Percentiles rank a stretch among this genome's conserved stretches.
Evolutionary conservation across 2,888 invertebrate genomes (phyloP).

Genomic region (Cephus sareptanus): DNA sequence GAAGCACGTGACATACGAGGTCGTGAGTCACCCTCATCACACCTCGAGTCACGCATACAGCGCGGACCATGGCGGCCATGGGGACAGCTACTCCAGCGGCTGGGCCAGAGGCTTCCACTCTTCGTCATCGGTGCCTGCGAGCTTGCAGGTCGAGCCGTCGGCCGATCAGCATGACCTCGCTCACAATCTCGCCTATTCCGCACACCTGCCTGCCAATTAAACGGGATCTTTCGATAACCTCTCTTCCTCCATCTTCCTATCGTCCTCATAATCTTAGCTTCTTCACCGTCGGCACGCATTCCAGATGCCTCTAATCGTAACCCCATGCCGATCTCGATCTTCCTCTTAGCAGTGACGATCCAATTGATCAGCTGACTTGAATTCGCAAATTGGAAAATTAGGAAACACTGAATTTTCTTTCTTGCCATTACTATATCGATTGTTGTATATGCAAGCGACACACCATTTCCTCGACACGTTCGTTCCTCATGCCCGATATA

Average conservation of each 20-base stretch:
- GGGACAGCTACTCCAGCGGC: slow-evolving; percentile 71
- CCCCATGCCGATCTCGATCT: too few species aligned
- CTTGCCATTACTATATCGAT: too few species aligned
- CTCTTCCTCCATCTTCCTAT: not conserved
- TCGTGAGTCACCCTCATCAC: slow-evolving; percentile 79
- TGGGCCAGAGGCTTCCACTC: slow-evolving; percentile 72
- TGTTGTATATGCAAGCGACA: too few species aligned
- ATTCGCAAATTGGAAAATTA: too few species aligned
- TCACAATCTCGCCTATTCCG: slow-evolving; percentile 74
- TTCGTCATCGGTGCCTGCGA: slow-evolving; percentile 59
- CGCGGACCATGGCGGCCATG: slow-evolving; percentile 60
- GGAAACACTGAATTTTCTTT: too few species aligned
- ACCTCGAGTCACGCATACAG: slow-evolving; percentile 67
- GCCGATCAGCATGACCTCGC: slow-evolving; percentile 57
- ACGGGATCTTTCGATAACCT: too few species aligned
- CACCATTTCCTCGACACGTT: too few species aligned
- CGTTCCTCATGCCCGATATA: too few species aligned
- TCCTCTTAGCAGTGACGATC: too few species aligned
- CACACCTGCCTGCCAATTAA: slow-evolving; percentile 60
- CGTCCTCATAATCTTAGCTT: not conserved
- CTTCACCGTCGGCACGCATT: not conserved
- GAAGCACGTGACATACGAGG: slow-evolving; percentile 80
- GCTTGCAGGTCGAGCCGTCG: slow-evolving; percentile 25
- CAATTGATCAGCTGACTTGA: too few species aligned
- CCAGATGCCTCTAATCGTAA: not conserved